phyloP scores from a whole-genome alignment of 2,113 vertebrate species.

The Phrynosoma blainvillii region DNA sequence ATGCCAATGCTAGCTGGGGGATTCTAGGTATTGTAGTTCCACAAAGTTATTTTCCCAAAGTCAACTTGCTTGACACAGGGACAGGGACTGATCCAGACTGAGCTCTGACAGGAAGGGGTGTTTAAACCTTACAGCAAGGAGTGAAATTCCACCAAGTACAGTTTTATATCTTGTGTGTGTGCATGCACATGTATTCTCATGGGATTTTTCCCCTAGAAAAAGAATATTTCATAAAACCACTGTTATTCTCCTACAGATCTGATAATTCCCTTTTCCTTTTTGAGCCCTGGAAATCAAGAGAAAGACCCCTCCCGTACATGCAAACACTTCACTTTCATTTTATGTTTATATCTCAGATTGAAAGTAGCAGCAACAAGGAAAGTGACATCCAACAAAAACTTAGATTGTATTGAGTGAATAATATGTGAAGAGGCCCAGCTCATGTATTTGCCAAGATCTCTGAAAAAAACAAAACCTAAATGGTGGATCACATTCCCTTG shows the following conservation, averaged over 20 bases:
- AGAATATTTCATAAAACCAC: background rate
- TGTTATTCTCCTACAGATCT: background rate
- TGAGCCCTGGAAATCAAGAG: background rate
- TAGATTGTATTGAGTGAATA: constrained; percentile 48
- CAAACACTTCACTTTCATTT: background rate
- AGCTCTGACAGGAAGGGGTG: background rate
- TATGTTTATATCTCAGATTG: constrained; percentile 54
- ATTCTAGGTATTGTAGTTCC: too few species aligned
- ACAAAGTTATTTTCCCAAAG: background rate
- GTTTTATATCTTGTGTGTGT: background rate
- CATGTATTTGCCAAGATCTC: constrained; percentile 44
- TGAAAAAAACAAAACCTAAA: constrained; percentile 32
- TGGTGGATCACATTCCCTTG: constrained; percentile 45
- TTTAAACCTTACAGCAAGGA: background rate
- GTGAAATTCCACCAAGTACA: background rate
- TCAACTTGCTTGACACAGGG: background rate
- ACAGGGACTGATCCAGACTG: background rate
- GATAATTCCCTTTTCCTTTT: background rate
- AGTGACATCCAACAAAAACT: constrained; percentile 46
- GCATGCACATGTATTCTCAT: background rate
- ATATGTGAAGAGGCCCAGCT: constrained; percentile 32
- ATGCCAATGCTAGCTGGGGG: too few species aligned
- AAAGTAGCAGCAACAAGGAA: constrained; percentile 52
- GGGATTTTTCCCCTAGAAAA: too few species aligned
- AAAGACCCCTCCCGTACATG: background rate